phyloP scores from a whole-genome alignment of 2,888 invertebrate genomes.

The Leucoma salicis region DNA sequence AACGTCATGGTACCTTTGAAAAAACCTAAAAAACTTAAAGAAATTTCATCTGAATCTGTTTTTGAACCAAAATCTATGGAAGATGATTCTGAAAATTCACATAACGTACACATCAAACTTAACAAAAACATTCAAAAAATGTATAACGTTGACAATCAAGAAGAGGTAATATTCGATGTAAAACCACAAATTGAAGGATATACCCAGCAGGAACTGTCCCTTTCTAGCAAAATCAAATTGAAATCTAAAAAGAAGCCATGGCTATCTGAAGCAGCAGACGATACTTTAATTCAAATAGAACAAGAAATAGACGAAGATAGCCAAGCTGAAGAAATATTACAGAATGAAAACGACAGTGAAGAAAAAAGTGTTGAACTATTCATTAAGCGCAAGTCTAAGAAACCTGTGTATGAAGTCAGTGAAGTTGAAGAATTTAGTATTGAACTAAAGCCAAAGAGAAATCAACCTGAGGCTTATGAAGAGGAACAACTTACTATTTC shows the following conservation, averaged over 20 bases:
- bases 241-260: slow-evolving; percentile 84
- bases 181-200: slow-evolving; percentile 71
- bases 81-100: slow-evolving; percentile 73
- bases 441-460: slow-evolving; percentile 74
- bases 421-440: slow-evolving; percentile 84
- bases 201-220: slow-evolving; percentile 87
- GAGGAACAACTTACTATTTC: slow-evolving; percentile 87
- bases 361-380: slow-evolving; percentile 82
- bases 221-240: slow-evolving; percentile 87
- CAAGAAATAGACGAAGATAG: slow-evolving; percentile 85
- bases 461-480: slow-evolving; percentile 74
- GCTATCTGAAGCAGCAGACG: slow-evolving; percentile 85
- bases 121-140: slow-evolving; percentile 85
- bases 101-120: slow-evolving; percentile 86
- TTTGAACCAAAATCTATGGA: slow-evolving; percentile 56
- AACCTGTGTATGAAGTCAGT: slow-evolving; percentile 82
- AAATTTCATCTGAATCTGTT: slow-evolving; percentile 47
- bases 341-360: slow-evolving; percentile 84
- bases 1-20: slow-evolving; percentile 64
- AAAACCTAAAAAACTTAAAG: slow-evolving; percentile 64
- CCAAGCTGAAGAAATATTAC: slow-evolving; percentile 84
- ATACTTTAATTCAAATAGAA: slow-evolving; percentile 85
- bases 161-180: slow-evolving; percentile 77
- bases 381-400: slow-evolving; percentile 74
- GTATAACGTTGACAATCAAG: slow-evolving; percentile 85